Conservation (phyloP, 2,113 vertebrate species). For the Myotis brandtii region DNA sequence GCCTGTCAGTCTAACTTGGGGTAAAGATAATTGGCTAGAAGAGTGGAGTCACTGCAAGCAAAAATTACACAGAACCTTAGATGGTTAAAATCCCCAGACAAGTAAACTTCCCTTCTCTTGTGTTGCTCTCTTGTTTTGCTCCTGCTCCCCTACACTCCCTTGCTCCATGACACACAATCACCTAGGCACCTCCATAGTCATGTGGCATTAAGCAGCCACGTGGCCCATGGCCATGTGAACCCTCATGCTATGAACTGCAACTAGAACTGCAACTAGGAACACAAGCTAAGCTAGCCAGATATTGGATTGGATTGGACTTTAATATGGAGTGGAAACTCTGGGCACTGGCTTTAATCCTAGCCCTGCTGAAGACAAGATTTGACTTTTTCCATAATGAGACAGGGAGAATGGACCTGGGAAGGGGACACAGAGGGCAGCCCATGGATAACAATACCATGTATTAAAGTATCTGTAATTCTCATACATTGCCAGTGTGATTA, state of each 20-base stretch:
- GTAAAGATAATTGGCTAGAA: background rate
- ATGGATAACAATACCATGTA: background rate
- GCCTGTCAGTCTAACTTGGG: background rate
- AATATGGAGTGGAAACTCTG: background rate
- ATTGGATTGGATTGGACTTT: background rate
- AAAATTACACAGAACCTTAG: background rate
- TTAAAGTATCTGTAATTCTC: background rate
- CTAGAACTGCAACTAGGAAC: background rate
- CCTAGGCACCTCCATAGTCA: background rate
- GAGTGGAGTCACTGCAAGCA: background rate
- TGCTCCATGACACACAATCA: no score
- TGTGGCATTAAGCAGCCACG: no score
- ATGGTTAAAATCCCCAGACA: background rate
- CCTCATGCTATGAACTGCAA: no score
- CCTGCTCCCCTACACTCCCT: no score
- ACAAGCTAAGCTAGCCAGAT: background rate
- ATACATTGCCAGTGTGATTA: background rate
- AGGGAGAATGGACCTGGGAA: background rate
- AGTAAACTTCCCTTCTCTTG: background rate
- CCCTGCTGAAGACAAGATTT: background rate
- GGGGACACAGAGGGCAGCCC: background rate
- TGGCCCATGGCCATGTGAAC: no score
- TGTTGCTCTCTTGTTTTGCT: background rate
- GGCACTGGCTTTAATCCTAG: background rate
- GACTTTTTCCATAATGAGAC: background rate